These are phyloP conservation scores for Chymomyza caudatula DNA, from an alignment of 2,888 invertebrate genomes.

Conservation along the genomic window DNA sequence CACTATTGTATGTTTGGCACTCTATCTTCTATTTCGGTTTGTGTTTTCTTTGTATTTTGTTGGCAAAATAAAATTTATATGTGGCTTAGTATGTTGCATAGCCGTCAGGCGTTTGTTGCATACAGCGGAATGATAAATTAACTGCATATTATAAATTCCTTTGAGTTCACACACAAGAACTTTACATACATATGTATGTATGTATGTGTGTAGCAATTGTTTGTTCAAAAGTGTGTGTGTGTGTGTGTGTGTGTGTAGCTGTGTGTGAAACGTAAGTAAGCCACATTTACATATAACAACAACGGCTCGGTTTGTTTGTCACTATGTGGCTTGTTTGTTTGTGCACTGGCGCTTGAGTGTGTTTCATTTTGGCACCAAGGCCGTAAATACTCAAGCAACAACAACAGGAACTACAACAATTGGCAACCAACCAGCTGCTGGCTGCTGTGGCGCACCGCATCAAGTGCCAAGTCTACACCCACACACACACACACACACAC, in stretches of 20 bases:
- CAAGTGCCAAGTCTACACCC: not conserved
- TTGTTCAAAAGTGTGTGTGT: slow-evolving; percentile 35
- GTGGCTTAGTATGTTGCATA: slow-evolving; percentile 1
- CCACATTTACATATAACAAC: slow-evolving; percentile 45
- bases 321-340: slow-evolving; percentile 24
- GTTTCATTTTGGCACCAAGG: slow-evolving; percentile 55
- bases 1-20: not conserved
- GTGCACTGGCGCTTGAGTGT: slow-evolving; percentile 23
- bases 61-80: slow-evolving; percentile 23
- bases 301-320: slow-evolving; percentile 33
- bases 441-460: not conserved
- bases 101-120: not conserved
- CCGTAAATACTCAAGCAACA: slow-evolving; percentile 56
- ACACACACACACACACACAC: not conserved
- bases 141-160: slow-evolving; percentile 64
- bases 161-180: slow-evolving; percentile 45
- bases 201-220: slow-evolving; percentile 32
- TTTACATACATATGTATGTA: slow-evolving; percentile 25
- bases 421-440: not conserved
- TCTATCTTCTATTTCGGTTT: slow-evolving; percentile 5
- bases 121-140: slow-evolving; percentile 59
- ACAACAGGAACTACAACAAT: not conserved
- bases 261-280: slow-evolving; percentile 34
- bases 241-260: slow-evolving; percentile 10
- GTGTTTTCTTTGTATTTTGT: not conserved